Conservation (phyloP, 2,888 invertebrate species). For the Antheraea yamamai region DNA sequence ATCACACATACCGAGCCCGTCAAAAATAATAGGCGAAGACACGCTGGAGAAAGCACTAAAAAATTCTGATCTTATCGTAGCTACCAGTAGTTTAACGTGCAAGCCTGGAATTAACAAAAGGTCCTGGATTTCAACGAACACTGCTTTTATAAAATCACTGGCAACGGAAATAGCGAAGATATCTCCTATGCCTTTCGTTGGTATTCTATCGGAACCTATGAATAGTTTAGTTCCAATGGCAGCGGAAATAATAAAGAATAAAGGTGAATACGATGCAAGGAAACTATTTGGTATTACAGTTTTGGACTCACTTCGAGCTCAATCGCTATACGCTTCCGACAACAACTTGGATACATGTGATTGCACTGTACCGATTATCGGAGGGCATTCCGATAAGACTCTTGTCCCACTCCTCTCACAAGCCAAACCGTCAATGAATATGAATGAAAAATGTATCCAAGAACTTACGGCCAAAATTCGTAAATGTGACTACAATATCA, state of each 20-base stretch:
- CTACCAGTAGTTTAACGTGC: constrained; percentile 84
- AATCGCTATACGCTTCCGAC: constrained; percentile 87
- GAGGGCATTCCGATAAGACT: constrained; percentile 89
- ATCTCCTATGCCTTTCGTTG: constrained; percentile 62
- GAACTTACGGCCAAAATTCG: constrained; percentile 69
- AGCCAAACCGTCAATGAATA: constrained; percentile 79
- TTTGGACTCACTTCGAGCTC: constrained; percentile 87
- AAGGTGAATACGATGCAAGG: constrained; percentile 82
- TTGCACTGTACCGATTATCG: constrained; percentile 88
- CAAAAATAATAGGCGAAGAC: constrained; percentile 51
- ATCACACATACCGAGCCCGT: constrained; percentile 69
- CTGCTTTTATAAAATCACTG: constrained; percentile 58
- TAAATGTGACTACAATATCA: constrained; percentile 83
- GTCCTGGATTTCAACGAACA: constrained; percentile 80
- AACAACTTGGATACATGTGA: constrained; percentile 84
- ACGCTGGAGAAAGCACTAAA: constrained; percentile 63
- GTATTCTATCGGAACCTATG: constrained; percentile 72
- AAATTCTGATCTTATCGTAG: constrained; percentile 84
- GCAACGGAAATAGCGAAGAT: constrained; percentile 51
- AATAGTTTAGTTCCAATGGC: constrained; percentile 72
- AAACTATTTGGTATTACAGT: constrained; percentile 88
- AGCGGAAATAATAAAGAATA: constrained; percentile 62
- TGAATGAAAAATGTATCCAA: constrained; percentile 64
- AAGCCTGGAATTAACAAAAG: constrained; percentile 83
- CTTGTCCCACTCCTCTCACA: constrained; percentile 90